Percentiles rank a stretch among this genome's conserved stretches.
Conservation (phyloP, 2,797 vertebrate species). For the Sebastes vulpes region DNA sequence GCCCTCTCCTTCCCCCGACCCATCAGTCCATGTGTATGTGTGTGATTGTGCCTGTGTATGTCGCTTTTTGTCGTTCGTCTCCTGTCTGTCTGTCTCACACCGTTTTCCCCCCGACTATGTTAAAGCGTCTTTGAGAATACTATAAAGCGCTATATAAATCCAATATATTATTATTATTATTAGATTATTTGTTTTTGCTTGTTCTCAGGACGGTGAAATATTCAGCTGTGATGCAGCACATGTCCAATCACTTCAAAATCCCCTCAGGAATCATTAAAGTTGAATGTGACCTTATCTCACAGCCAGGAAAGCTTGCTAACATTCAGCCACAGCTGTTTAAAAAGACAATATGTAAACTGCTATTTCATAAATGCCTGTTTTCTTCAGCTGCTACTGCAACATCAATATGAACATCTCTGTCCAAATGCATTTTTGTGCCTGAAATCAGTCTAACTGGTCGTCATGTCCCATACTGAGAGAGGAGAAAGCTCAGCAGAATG, state of each 20-base stretch:
- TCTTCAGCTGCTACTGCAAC: not conserved
- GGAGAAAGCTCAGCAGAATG: not conserved
- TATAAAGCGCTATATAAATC: too few relatives aligned
- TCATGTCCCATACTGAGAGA: not conserved
- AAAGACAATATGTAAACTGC: not conserved
- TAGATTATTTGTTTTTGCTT: not conserved
- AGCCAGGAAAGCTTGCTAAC: not conserved
- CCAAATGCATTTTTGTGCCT: not conserved
- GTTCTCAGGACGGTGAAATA: not conserved
- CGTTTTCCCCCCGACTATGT: too few relatives aligned
- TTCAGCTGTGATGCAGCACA: slow-evolving; percentile 1
- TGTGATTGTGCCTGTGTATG: too few relatives aligned
- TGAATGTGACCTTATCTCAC: not conserved
- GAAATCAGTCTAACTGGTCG: not conserved
- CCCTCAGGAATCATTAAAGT: slow-evolving; percentile 6
- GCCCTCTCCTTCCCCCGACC: too few relatives aligned
- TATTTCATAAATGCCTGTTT: not conserved
- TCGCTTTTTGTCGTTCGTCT: too few relatives aligned
- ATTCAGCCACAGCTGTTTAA: slow-evolving; percentile 7
- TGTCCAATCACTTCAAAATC: not conserved
- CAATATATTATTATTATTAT: too few relatives aligned
- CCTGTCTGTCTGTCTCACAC: too few relatives aligned
- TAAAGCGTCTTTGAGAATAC: too few relatives aligned
- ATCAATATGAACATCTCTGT: not conserved
- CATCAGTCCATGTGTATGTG: too few relatives aligned